Evolutionary conservation across 2,113 vertebrate genomes (phyloP), one percentile per base, ranked within the genome.

Genomic region (Panurus biarmicus): DNA sequence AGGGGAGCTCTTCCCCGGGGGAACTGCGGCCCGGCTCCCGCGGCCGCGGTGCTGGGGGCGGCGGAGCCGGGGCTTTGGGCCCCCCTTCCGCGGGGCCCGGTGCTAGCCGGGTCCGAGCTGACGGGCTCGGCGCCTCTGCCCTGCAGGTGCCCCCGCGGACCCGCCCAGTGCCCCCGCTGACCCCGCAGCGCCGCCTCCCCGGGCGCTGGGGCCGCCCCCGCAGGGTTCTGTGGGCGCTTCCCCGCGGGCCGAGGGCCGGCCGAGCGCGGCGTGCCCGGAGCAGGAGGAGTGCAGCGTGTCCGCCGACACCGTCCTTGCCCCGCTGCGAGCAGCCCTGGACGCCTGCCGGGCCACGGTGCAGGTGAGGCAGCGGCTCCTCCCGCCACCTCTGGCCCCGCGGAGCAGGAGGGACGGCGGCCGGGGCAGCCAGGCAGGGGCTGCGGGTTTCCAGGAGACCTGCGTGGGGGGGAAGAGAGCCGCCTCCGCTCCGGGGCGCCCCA

Each of bases 311-410:
- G 97, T 99, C 66, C 73, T 98, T 18, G 79, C 10, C 24, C 97
- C 98, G 44, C 95, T 99, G 92, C 89, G 94, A 76, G 90, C 92
- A 77, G 98, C 98, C 7, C 94, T 99, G 13, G 91, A 85, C 3
- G 93, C 97, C 9, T 99, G 99, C 93, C 98, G 97, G 60, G 95
- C 79, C 15, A 53, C 94, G 1, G 96, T 98, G 16, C 98, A 94
- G 96, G 99, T 99, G 94, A 98, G 93, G 36, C 31, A 12, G 14
- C 8, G 2, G 57, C 47, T 6, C 7, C 26, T 31, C n/a, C 48
- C 42, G 2, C 17, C 9, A 0, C 29, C 44, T 16, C 26, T 6
- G 80, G 47, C 1, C 60, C 21, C 31, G 5, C 4, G 14, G 48
- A 11, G 56, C 45, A 1, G 38, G 38, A n/a, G 42, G 51, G 35